Evolutionary conservation across 2,888 invertebrate species (phyloP).

Genomic region (Callimorpha dominula): DNA sequence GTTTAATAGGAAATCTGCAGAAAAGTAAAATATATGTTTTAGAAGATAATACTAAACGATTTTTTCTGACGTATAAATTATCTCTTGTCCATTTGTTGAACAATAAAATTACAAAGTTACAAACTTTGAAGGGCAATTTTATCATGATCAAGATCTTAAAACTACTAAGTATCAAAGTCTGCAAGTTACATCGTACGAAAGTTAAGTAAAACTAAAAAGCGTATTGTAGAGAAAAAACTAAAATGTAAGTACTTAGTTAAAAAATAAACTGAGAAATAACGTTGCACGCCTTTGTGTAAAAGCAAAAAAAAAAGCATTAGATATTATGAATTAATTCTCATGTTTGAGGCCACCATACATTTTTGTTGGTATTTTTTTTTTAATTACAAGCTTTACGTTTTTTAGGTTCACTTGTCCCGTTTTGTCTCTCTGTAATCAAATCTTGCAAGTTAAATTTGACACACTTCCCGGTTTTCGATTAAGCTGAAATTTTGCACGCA

Average conservation of each 20-base stretch:
- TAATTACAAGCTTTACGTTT: too few species aligned
- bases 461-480: too few species aligned
- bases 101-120: not conserved
- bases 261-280: not conserved
- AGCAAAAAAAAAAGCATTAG: not conserved
- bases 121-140: not conserved
- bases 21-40: not conserved
- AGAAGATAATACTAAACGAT: not conserved
- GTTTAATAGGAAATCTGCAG: not conserved
- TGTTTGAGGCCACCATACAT: too few species aligned
- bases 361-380: too few species aligned
- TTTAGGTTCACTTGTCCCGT: too few species aligned
- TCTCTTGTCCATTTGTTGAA: not conserved
- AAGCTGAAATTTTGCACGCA: too few species aligned
- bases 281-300: not conserved
- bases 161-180: not conserved
- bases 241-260: not conserved
- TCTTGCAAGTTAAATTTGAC: too few species aligned
- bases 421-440: too few species aligned
- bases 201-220: not conserved
- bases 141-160: constrained; percentile 1
- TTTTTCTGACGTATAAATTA: not conserved
- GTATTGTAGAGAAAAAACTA: not conserved
- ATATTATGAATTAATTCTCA: too few species aligned
- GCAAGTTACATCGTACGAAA: not conserved